phyloP scores from a whole-genome alignment of 1,140 invertebrate genomes.

The Linepithema humile region DNA sequence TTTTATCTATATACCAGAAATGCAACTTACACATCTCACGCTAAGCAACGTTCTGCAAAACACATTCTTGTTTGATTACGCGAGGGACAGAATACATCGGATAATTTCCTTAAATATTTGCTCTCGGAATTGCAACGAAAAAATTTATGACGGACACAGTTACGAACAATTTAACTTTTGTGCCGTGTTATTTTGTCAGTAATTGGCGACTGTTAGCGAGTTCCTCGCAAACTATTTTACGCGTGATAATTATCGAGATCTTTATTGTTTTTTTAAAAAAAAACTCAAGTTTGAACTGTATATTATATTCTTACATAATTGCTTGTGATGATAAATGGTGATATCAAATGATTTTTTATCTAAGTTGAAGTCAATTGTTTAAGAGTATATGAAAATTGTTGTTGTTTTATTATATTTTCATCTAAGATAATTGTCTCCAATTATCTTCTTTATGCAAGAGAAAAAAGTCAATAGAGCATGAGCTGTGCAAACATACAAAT shows the following conservation, averaged over 20 bases:
- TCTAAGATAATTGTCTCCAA: not conserved
- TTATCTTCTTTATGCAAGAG: conserved; percentile 22
- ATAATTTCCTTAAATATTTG: not conserved
- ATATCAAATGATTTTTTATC: not conserved
- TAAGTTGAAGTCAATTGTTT: not conserved
- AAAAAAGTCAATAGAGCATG: conserved; percentile 33
- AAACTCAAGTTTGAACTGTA: too few species aligned
- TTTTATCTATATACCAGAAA: conserved; percentile 1
- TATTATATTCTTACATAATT: not conserved
- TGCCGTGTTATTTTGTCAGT: not conserved
- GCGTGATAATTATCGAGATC: not conserved
- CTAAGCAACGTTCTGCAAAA: not conserved
- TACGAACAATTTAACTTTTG: not conserved
- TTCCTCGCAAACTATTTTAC: not conserved
- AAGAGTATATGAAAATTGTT: not conserved
- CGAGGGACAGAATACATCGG: not conserved
- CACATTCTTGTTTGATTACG: not conserved
- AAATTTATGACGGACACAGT: not conserved
- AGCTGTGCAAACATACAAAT: conserved; percentile 11
- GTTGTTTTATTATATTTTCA: not conserved
- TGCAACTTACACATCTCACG: conserved; percentile 7
- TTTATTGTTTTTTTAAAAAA: too few species aligned
- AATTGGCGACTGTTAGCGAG: not conserved
- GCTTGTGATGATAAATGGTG: not conserved
- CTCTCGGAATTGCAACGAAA: not conserved